Conservation (phyloP, 2,113 vertebrate species). For the Epinephelus lanceolatus region DNA sequence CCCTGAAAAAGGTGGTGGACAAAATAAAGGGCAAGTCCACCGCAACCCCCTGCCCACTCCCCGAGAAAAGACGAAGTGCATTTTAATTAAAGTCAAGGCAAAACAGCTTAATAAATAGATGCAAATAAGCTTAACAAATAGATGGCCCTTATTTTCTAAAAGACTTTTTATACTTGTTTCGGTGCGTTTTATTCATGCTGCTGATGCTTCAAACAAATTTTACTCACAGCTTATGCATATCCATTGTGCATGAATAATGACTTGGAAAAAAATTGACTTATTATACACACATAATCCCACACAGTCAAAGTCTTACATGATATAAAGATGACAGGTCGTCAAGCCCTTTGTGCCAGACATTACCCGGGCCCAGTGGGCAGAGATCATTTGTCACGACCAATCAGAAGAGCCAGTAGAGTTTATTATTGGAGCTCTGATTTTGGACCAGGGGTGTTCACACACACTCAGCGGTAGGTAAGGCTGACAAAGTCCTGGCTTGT, state of each 20-base stretch:
- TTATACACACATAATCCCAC: constrained; percentile 26
- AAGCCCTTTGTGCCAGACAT: constrained; percentile 46
- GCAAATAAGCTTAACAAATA: too few species aligned
- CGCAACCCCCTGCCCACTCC: constrained; percentile 45
- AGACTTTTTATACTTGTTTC: neutral
- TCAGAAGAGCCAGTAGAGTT: constrained; percentile 73
- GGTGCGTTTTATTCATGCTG: neutral
- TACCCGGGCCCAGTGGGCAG: constrained; percentile 47
- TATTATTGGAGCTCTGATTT: constrained; percentile 80
- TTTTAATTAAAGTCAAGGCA: constrained; percentile 68
- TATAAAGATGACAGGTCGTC: constrained; percentile 51
- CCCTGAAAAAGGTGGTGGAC: constrained; percentile 51
- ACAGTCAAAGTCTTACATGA: constrained; percentile 21
- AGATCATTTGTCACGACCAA: constrained; percentile 74
- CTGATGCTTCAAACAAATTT: neutral
- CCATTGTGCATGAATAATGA: neutral
- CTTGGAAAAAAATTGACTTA: neutral
- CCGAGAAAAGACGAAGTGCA: constrained; percentile 54
- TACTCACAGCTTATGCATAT: neutral
- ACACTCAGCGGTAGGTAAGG: constrained; percentile 79
- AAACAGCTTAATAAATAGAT: constrained; percentile 49
- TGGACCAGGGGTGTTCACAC: constrained; percentile 67
- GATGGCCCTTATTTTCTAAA: constrained; percentile 13
- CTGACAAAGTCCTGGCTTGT: constrained; percentile 67
- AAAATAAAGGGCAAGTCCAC: constrained; percentile 59